These are phyloP conservation scores for Astatotilapia flaviijosephi DNA, from an alignment of 2,113 vertebrate genomes.

Conservation along the genomic window DNA sequence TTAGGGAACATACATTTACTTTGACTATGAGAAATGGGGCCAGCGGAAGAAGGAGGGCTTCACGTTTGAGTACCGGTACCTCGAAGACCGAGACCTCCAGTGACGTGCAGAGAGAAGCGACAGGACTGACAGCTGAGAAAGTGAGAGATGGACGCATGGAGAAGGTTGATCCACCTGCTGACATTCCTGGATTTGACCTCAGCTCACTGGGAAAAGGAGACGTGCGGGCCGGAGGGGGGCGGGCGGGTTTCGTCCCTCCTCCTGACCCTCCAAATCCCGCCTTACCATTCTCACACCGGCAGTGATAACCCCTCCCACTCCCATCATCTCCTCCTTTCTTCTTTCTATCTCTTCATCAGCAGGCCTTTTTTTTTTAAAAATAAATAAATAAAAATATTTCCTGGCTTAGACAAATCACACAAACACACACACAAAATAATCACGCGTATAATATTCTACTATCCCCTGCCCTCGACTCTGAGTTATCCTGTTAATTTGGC, in stretches of 20 bases:
- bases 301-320: conserved; percentile 3
- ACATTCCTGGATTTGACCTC: conserved; percentile 69
- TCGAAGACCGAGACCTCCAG: conserved; percentile 91
- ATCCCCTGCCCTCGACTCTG: background rate
- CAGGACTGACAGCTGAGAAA: background rate
- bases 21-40: conserved; percentile 95
- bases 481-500: background rate
- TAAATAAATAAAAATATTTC: background rate
- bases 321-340: background rate
- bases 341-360: background rate
- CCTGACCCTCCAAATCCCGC: background rate
- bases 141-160: background rate
- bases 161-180: conserved; percentile 44
- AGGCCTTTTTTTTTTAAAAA: background rate
- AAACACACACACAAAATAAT: background rate
- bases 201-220: background rate
- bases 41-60: conserved; percentile 92
- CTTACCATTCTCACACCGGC: background rate
- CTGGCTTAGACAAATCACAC: background rate
- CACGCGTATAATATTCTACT: background rate
- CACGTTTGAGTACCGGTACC: conserved; percentile 92
- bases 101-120: conserved; percentile 54
- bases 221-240: background rate
- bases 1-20: conserved; percentile 94
- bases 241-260: conserved; percentile 27